phyloP scores from a whole-genome alignment of 2,113 vertebrate genomes.

The Sturnira hondurensis region DNA sequence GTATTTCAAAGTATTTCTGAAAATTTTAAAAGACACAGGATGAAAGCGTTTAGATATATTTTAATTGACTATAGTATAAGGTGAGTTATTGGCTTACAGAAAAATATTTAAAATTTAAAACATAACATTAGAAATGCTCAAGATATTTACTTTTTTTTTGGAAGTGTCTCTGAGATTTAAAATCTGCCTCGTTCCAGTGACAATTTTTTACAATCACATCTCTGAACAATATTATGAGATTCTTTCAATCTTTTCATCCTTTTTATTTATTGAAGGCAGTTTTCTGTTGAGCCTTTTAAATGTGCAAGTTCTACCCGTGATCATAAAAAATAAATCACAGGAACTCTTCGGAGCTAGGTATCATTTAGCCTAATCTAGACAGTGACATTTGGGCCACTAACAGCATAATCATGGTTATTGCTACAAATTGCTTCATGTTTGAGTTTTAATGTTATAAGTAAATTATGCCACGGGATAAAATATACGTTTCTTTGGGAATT shows the following conservation, averaged over 20 bases:
- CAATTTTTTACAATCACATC: slow-evolving; percentile 65
- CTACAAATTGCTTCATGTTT: slow-evolving; percentile 86
- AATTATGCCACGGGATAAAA: slow-evolving; percentile 86
- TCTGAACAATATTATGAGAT: slow-evolving; percentile 65
- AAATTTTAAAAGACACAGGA: slow-evolving; percentile 39
- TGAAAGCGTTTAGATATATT: slow-evolving; percentile 43
- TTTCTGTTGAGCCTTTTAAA: slow-evolving; percentile 74
- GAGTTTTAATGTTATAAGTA: slow-evolving; percentile 88
- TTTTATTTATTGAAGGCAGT: slow-evolving; percentile 70
- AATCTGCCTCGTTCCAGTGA: slow-evolving; percentile 64
- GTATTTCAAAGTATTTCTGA: slow-evolving; percentile 37
- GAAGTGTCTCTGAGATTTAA: slow-evolving; percentile 57
- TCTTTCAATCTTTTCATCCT: slow-evolving; percentile 71
- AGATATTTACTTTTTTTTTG: slow-evolving; percentile 45
- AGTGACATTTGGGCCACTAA: slow-evolving; percentile 84
- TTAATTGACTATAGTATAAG: slow-evolving; percentile 39
- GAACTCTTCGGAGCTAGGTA: slow-evolving; percentile 79
- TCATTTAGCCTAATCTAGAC: slow-evolving; percentile 83
- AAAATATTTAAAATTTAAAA: slow-evolving; percentile 60
- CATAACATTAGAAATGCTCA: slow-evolving; percentile 21
- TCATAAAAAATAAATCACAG: slow-evolving; percentile 84
- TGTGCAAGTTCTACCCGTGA: slow-evolving; percentile 77
- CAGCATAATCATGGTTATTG: slow-evolving; percentile 85
- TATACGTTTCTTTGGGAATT: slow-evolving; percentile 85
- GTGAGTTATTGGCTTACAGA: slow-evolving; percentile 28